Evolutionary conservation across 2,113 vertebrate species (phyloP).

Genomic region (Herpetotheres cachinnans): DNA sequence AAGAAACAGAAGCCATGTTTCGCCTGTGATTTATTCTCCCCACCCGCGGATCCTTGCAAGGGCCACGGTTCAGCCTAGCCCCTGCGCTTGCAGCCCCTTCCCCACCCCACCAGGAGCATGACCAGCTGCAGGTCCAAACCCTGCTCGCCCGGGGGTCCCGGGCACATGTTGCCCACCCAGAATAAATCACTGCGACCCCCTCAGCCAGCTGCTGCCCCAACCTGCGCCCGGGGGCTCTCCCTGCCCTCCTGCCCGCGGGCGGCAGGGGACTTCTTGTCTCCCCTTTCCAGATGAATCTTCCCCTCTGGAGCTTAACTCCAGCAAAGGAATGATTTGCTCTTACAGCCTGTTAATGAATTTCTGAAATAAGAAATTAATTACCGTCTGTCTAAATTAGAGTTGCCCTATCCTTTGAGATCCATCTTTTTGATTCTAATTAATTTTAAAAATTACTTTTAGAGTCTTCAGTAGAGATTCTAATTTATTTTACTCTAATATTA

Average conservation of each 20-base stretch:
- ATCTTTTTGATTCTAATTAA: slow-evolving; percentile 80
- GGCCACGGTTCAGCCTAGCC: rapidly evolving
- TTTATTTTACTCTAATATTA: slow-evolving; percentile 73
- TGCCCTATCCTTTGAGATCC: slow-evolving; percentile 72
- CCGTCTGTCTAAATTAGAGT: slow-evolving; percentile 71
- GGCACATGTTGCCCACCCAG: neutral
- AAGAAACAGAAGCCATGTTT: neutral
- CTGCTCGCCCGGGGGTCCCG: neutral
- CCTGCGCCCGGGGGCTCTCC: neutral
- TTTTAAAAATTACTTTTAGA: slow-evolving; percentile 74
- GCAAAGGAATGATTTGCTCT: slow-evolving; percentile 61
- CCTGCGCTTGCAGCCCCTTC: neutral
- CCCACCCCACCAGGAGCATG: neutral
- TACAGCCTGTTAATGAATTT: slow-evolving; percentile 60
- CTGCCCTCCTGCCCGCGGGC: neutral
- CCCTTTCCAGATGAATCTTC: slow-evolving; percentile 33
- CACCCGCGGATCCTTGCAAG: neutral
- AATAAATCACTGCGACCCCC: rapidly evolving
- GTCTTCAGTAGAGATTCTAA: slow-evolving; percentile 59
- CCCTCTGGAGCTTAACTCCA: neutral
- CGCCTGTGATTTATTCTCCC: neutral
- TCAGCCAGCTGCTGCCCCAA: neutral
- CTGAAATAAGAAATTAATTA: slow-evolving; percentile 73
- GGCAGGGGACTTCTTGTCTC: neutral
- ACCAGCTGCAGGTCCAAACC: neutral